phyloP scores from a whole-genome alignment of 2,113 vertebrate genomes.

The Protomyctophum bolini region DNA sequence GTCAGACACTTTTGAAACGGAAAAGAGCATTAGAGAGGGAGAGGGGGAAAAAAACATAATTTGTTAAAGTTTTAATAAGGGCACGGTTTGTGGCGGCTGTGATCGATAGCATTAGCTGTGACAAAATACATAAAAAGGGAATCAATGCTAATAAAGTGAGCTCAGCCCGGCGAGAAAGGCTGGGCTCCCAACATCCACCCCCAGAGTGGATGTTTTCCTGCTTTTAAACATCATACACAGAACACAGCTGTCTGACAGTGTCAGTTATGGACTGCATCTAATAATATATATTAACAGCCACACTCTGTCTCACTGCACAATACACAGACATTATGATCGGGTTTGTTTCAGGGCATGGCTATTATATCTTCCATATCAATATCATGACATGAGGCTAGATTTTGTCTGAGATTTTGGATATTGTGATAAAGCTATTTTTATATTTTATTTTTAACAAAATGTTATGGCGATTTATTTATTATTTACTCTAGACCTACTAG shows the following conservation, averaged over 20 bases:
- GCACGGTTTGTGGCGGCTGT: slow-evolving; percentile 44
- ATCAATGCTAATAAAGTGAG: slow-evolving; percentile 82
- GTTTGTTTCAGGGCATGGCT: no score
- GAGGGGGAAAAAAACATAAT: slow-evolving; percentile 38
- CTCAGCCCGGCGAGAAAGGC: slow-evolving; percentile 63
- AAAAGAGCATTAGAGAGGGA: slow-evolving; percentile 26
- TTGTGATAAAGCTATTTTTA: no score
- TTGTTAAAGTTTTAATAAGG: slow-evolving; percentile 64
- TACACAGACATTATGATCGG: no score
- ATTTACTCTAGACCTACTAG: no score
- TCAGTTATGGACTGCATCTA: slow-evolving; percentile 2
- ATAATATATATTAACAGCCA: no score
- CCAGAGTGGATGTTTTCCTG: slow-evolving; percentile 40
- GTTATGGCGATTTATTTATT: no score
- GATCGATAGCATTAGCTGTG: slow-evolving; percentile 72
- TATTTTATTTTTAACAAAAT: no score
- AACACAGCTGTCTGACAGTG: slow-evolving; percentile 37
- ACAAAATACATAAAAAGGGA: slow-evolving; percentile 78
- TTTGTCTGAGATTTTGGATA: no score
- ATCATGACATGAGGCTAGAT: no score
- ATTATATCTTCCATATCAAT: no score
- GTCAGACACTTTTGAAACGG: slow-evolving; percentile 43
- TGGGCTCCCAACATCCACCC: slow-evolving; percentile 48
- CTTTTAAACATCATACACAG: slow-evolving; percentile 19
- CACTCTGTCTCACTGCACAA: no score